Evolutionary conservation across 2,888 invertebrate genomes (phyloP).

Genomic region (Beris morrisii): DNA sequence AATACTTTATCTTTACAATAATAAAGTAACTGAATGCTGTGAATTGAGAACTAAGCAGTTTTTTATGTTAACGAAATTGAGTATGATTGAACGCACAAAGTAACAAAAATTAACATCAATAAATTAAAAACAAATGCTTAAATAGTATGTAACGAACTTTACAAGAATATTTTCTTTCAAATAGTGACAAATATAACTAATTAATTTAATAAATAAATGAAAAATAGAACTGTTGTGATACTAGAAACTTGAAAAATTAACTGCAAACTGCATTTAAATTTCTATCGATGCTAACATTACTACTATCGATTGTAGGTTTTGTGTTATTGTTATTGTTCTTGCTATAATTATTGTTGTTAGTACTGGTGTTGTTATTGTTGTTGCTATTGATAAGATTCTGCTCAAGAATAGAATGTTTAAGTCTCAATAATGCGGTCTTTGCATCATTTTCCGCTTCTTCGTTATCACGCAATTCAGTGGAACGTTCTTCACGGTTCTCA

Average conservation of each 20-base stretch:
- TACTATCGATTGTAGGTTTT: constrained; percentile 34
- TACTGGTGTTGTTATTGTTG: constrained; percentile 44
- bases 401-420: constrained; percentile 45
- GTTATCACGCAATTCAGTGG: constrained; percentile 10
- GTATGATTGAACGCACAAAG: not conserved
- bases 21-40: not conserved
- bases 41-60: not conserved
- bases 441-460: constrained; percentile 41
- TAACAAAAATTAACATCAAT: no score
- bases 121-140: no score
- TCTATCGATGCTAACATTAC: constrained; percentile 36
- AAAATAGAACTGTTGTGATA: not conserved
- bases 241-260: constrained; percentile 29
- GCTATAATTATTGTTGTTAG: constrained; percentile 48
- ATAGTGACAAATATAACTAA: not conserved
- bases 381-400: constrained; percentile 40
- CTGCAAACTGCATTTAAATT: constrained; percentile 39
- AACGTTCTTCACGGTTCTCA: constrained; percentile 13
- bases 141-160: no score
- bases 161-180: not conserved
- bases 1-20: not conserved
- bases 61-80: not conserved
- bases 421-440: constrained; percentile 40
- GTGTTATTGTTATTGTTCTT: constrained; percentile 38
- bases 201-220: constrained; percentile 1